Conservation (phyloP, 2,113 vertebrate species). For the Pituophis catenifer region DNA sequence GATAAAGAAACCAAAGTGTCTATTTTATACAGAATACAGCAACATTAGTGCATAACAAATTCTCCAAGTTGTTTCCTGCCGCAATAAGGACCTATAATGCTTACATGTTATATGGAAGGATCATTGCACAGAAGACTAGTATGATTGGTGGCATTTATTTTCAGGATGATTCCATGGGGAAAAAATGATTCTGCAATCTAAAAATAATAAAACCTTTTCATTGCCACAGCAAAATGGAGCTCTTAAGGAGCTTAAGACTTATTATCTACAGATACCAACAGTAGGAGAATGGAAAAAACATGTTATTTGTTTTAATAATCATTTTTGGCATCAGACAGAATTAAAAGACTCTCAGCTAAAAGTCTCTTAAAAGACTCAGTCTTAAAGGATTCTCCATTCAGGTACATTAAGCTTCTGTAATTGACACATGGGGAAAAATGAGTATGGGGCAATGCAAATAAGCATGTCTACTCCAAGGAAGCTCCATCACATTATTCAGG, state of each 20-base stretch:
- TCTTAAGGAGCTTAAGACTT: background rate
- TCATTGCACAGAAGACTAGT: background rate
- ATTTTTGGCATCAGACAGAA: background rate
- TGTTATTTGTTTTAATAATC: background rate
- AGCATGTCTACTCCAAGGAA: background rate
- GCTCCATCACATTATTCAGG: too few relatives aligned
- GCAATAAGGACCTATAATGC: slow-evolving; percentile 22
- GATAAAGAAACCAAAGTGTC: background rate
- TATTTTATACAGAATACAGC: slow-evolving; percentile 4
- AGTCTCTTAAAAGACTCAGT: background rate
- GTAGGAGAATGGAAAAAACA: slow-evolving; percentile 4
- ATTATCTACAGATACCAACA: slow-evolving; percentile 11
- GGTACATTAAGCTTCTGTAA: background rate
- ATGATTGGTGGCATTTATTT: slow-evolving; percentile 18
- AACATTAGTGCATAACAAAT: slow-evolving; percentile 36
- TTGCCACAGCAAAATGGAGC: background rate
- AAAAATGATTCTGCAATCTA: background rate
- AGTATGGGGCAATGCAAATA: background rate
- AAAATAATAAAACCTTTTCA: background rate
- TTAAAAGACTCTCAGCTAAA: background rate
- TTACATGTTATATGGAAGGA: slow-evolving; percentile 17
- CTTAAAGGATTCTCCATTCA: background rate
- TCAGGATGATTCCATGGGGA: slow-evolving; percentile 15
- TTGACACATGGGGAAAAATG: background rate
- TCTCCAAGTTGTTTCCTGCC: slow-evolving; percentile 36